Evolutionary conservation across 2,888 invertebrate species (phyloP), one percentile per base, ranked within the genome.

Genomic region (Parnassius mnemosyne): DNA sequence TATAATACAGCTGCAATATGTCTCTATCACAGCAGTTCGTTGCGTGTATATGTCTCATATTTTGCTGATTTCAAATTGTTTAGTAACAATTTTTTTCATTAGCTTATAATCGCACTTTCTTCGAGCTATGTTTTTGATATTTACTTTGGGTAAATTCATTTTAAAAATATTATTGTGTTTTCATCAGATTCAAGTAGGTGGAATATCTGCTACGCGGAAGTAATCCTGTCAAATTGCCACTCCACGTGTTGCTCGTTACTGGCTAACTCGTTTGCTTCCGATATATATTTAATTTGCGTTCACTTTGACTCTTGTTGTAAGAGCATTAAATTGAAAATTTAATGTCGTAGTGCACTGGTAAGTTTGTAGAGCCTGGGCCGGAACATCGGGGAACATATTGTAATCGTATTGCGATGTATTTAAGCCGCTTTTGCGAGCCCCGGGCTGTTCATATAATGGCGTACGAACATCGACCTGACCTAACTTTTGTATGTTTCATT

Each of bases 151-250:
- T 46, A 46, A 10, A n/a, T 12, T 46, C n/a, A 7, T 9, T 46
- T 46, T 3, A n/a, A n/a, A 5, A 46, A 46, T n/a, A 7, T n/a
- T 7, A 46, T 46, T 46, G 1, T n/a, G 7, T n/a, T 0, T 46
- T 2, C n/a, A 46, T 46, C n/a, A n/a, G 46, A 46, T n/a, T 46
- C 46, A 1, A 1, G 7, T 46, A 46, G 2, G n/a, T 46, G 3
- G 12, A 13, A 13, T 9, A 13, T 16, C 16, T 16, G 49, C 3
- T 49, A 13, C 5, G 13, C 16, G 49, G 13, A 49, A 7, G 60
- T 68, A 67, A 71, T 70, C 68, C 70, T 47, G 69, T 70, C 70
- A 69, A 71, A 70, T 71, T 71, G 71, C 59, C 68, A 60, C 68
- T 70, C 55, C 56, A 68, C 60, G 57, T 65, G 63, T 60, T 57